Base-by-base conservation (phyloP, 1,140 invertebrate genomes). In the Eubasilissa regina region DNA sequence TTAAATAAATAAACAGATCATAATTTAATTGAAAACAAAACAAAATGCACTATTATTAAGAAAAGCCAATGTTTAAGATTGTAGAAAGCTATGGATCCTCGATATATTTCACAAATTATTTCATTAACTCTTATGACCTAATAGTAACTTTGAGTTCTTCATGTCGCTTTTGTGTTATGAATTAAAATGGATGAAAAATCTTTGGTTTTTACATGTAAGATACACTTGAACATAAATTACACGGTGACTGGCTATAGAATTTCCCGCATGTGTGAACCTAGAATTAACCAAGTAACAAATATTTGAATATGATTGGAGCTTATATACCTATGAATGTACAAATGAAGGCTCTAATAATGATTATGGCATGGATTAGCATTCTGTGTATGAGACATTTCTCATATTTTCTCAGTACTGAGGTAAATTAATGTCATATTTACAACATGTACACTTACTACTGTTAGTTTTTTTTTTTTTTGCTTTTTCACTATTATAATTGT, bases 141-240 rank as follows among this genome's bases (percentile, higher is more conserved):
- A 80, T 82, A 82, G 81, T 82, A 82, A 82, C 81, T 82, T 80
- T 78, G 78, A 78, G 80, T 82, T 75, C 70, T 80, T 73, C 66
- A 80, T 80, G 72, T 77, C 79, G 75, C 75, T 76, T 72, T 55
- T 21, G 17, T 66, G 55, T 74, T 47, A 43, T 58, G 64, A 64
- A n/a, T 73, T 64, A 55, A 70, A 78, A 17, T 73, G 68, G 44
- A 53, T 78, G 68, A 78, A 74, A 75, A 78, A 78, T 82, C 81
- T 82, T 82, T 82, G 81, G 81, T 82, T 82, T 35, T 77, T 17
- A 13, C 48, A 55, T 78, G 45, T 12, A 68, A 6, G 35, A 45
- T 15, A 51, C 53, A 55, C 45, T 35, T 44, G 12, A 62, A 43
- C 44, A 9, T 62, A 75, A 75, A 48, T 47, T 25, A 47, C 47